These are phyloP conservation scores for Epirrita christyi DNA, from an alignment of 2,888 invertebrate species.

Conservation along the genomic window DNA sequence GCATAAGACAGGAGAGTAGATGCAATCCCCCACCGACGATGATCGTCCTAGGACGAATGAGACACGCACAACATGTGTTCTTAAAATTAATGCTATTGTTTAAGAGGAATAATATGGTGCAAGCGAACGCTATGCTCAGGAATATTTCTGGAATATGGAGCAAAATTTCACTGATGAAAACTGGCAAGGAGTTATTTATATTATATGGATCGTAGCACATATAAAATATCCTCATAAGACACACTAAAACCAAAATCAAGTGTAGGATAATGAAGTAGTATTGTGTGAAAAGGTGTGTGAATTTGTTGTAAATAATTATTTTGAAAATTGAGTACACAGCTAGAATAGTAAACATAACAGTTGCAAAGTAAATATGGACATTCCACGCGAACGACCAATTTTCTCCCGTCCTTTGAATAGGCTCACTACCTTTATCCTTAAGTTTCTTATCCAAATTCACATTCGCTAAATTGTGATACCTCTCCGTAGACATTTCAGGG, in stretches of 20 bases:
- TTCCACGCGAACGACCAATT: conserved; percentile 96
- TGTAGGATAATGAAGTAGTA: conserved; percentile 95
- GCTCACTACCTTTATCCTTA: conserved; percentile 72
- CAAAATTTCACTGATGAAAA: conserved; percentile 91
- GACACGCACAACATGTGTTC: conserved; percentile 87
- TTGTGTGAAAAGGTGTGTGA: conserved; percentile 93
- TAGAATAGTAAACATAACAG: conserved; percentile 92
- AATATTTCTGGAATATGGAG: conserved; percentile 94
- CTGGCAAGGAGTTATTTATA: conserved; percentile 91
- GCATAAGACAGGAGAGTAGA: conserved; percentile 91
- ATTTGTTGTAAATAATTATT: conserved; percentile 93
- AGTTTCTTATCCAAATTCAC: conserved; percentile 83
- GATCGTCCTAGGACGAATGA: conserved; percentile 92
- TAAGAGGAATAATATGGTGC: conserved; percentile 93
- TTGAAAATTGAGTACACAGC: conserved; percentile 94
- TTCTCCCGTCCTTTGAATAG: conserved; percentile 78
- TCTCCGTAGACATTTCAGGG: conserved; percentile 80
- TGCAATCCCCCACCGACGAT: conserved; percentile 92
- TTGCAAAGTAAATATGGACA: conserved; percentile 94
- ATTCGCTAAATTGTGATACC: conserved; percentile 85
- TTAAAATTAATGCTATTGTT: conserved; percentile 91
- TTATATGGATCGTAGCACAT: conserved; percentile 97
- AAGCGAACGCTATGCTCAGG: conserved; percentile 94
- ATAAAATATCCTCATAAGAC: conserved; percentile 93
- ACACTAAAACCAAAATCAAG: conserved; percentile 91